These are phyloP conservation scores for Trypoxylus dichotomus DNA, from an alignment of 1,140 invertebrate genomes.

Conservation along the genomic window DNA sequence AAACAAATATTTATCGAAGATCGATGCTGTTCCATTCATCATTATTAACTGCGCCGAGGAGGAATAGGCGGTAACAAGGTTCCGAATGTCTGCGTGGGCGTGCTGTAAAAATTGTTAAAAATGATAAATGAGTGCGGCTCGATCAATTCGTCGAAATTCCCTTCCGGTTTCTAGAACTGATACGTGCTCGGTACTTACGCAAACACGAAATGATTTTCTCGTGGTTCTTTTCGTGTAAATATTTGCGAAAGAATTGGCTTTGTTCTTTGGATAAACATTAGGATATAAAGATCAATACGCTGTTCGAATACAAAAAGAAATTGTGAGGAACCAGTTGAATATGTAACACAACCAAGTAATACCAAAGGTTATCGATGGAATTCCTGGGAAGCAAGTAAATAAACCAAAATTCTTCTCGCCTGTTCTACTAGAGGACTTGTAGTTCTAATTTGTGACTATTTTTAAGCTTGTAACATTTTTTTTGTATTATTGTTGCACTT, in stretches of 20 bases:
- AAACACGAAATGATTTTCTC: neutral
- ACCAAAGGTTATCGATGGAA: too few relatives aligned
- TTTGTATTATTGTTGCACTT: too few relatives aligned
- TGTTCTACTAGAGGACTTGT: too few relatives aligned
- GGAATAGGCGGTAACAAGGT: neutral
- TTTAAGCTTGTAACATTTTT: too few relatives aligned
- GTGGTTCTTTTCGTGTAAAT: neutral
- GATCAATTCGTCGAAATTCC: neutral
- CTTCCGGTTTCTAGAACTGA: neutral
- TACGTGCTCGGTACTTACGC: neutral
- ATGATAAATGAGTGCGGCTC: neutral
- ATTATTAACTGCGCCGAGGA: constrained; percentile 1
- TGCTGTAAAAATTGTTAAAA: neutral
- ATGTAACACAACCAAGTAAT: too few relatives aligned
- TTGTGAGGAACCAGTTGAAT: too few relatives aligned
- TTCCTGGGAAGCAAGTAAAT: too few relatives aligned
- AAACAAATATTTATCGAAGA: constrained; percentile 8
- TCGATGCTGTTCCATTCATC: neutral
- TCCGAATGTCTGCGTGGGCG: neutral
- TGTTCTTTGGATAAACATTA: neutral
- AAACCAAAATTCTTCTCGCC: too few relatives aligned
- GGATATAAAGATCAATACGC: too few relatives aligned
- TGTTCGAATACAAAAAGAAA: too few relatives aligned
- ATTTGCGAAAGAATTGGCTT: neutral
- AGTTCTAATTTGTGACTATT: too few relatives aligned